These are phyloP conservation scores for Axea sp. DNA, from an alignment of 2,888 invertebrate genomes.

Conservation along the genomic window DNA sequence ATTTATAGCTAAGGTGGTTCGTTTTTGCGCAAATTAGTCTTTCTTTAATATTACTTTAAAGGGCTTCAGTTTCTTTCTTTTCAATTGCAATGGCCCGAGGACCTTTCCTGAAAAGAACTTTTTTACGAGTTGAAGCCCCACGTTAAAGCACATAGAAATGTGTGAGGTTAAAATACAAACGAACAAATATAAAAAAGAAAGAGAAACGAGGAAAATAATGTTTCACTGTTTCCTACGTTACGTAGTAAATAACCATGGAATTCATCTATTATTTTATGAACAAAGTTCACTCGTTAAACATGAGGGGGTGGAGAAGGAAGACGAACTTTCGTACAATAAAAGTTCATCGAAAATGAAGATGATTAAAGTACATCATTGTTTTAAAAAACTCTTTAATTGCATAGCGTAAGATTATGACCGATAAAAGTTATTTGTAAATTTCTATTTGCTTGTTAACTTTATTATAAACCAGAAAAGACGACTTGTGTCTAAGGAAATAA, in stretches of 20 bases:
- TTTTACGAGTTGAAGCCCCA: slow-evolving; percentile 50
- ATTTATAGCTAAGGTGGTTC: too few species aligned
- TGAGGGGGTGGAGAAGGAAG: too few species aligned
- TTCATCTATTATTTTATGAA: slow-evolving; percentile 21
- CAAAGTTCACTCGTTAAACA: slow-evolving; percentile 6
- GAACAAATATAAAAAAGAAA: slow-evolving; percentile 29
- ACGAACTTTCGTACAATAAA: neutral
- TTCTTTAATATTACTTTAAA: slow-evolving; percentile 29
- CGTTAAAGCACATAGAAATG: slow-evolving; percentile 29
- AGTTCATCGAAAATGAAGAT: slow-evolving; percentile 3
- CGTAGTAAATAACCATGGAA: slow-evolving; percentile 13
- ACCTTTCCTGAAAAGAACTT: slow-evolving; percentile 38
- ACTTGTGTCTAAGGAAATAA: too few species aligned
- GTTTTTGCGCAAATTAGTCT: slow-evolving; percentile 31
- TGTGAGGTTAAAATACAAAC: slow-evolving; percentile 32
- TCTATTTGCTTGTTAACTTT: too few species aligned
- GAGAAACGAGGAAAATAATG: slow-evolving; percentile 25
- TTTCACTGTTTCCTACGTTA: slow-evolving; percentile 18
- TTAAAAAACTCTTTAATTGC: neutral
- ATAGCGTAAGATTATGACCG: too few species aligned
- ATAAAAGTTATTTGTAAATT: too few species aligned
- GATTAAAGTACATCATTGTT: slow-evolving; percentile 1
- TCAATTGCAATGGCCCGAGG: slow-evolving; percentile 47
- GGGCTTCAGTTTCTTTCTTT: slow-evolving; percentile 47
- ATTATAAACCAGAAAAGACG: too few species aligned